These are phyloP conservation scores for Sebastes jordani DNA, from an alignment of 2,797 vertebrate genomes.

Conservation along the genomic window DNA sequence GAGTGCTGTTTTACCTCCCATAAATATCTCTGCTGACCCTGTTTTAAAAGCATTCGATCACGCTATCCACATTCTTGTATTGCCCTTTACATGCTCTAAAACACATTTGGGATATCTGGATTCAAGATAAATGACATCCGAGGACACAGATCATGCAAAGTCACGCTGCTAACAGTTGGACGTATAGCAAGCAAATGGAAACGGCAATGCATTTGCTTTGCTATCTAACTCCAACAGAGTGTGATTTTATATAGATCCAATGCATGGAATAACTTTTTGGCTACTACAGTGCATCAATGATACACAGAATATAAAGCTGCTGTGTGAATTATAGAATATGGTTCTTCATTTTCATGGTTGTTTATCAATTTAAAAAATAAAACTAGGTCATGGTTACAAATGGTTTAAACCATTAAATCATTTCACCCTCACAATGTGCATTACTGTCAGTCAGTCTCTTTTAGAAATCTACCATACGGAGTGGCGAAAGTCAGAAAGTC, in stretches of 20 bases:
- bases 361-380: not conserved
- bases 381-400: not conserved
- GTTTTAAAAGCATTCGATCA: conserved; percentile 1
- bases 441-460: not conserved
- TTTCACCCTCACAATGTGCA: not conserved
- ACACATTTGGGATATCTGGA: conserved; percentile 4
- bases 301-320: not conserved
- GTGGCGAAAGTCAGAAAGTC: not conserved
- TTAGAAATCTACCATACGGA: not conserved
- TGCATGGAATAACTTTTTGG: conserved; percentile 13
- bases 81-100: conserved; percentile 2
- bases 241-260: conserved; percentile 7
- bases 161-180: conserved; percentile 17
- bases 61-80: not conserved
- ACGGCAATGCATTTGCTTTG: conserved; percentile 41
- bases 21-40: not conserved
- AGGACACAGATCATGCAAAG: not conserved
- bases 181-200: conserved; percentile 23
- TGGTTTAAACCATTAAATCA: not conserved
- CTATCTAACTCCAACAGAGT: conserved; percentile 20
- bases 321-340: not conserved
- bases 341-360: not conserved
- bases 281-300: not conserved
- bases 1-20: not conserved
- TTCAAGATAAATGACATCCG: conserved; percentile 19